Percentiles rank a stretch among this genome's conserved stretches.
phyloP scores from a whole-genome alignment of 2,888 invertebrate species.

The Agrochola macilenta region DNA sequence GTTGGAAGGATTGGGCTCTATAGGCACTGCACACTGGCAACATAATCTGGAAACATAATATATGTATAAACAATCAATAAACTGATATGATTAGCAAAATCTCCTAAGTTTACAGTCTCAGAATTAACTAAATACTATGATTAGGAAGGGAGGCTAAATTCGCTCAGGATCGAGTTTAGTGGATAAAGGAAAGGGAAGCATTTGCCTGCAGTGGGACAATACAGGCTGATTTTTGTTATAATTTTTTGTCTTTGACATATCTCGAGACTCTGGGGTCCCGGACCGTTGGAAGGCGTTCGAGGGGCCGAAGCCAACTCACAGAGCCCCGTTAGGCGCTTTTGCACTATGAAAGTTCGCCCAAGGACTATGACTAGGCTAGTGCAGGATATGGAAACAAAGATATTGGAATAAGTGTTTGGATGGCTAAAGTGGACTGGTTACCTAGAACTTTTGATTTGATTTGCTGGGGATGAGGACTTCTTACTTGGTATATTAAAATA shows the following conservation, averaged over 20 bases:
- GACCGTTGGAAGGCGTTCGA: not conserved
- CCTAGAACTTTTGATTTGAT: not conserved
- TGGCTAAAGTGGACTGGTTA: not conserved
- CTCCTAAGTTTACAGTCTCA: not conserved
- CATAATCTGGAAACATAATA: conserved; percentile 92
- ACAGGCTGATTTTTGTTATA: too few species aligned
- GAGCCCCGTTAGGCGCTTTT: not conserved
- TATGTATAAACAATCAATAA: not conserved
- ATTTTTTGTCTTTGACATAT: not conserved
- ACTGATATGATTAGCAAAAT: not conserved
- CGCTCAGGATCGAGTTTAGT: not conserved
- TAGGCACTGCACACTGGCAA: conserved; percentile 97
- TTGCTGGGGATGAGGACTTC: not conserved
- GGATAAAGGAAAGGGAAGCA: not conserved
- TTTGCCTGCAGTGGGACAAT: not conserved
- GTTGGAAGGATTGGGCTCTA: conserved; percentile 98
- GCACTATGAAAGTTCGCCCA: not conserved
- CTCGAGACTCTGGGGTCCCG: not conserved
- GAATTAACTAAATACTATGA: not conserved
- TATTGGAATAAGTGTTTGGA: not conserved
- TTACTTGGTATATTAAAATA: too few species aligned
- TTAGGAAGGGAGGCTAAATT: not conserved
- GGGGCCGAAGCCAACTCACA: not conserved
- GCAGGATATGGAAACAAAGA: too few species aligned
- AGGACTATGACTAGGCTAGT: not conserved